Conservation (phyloP, 1,140 invertebrate genomes). For the Cyclargus thomasi region DNA sequence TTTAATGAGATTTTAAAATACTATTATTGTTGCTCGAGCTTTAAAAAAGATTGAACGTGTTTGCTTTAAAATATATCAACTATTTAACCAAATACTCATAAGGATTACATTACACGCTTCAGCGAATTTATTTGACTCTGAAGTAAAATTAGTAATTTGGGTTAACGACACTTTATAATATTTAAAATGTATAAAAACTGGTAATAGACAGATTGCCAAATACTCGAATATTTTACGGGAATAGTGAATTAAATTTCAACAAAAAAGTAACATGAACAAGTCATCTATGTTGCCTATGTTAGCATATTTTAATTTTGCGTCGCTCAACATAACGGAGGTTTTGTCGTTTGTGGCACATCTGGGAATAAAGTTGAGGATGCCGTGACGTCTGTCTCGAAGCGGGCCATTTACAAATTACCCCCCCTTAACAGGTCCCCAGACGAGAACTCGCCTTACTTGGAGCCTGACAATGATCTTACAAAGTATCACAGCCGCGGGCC, state of each 20-base stretch:
- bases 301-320: slow-evolving; percentile 12
- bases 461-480: slow-evolving; percentile 70
- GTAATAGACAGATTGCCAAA: too few relatives aligned
- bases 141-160: too few relatives aligned
- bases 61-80: background rate
- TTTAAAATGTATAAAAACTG: too few relatives aligned
- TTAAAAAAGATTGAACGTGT: too few relatives aligned
- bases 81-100: background rate
- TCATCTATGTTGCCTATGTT: too few relatives aligned
- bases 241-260: too few relatives aligned
- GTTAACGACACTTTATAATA: too few relatives aligned
- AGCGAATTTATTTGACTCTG: too few relatives aligned
- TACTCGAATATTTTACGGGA: too few relatives aligned
- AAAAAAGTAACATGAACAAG: too few relatives aligned
- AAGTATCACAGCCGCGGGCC: slow-evolving; percentile 61
- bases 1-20: background rate
- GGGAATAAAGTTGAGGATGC: slow-evolving; percentile 39
- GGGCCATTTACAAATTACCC: slow-evolving; percentile 56
- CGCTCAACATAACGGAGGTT: background rate
- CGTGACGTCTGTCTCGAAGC: slow-evolving; percentile 32
- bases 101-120: too few relatives aligned
- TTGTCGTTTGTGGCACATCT: slow-evolving; percentile 30
- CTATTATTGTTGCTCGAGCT: background rate
- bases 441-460: slow-evolving; percentile 46
- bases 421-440: slow-evolving; percentile 51